Base-by-base conservation (phyloP, 2,113 vertebrate species). In the Ancistrus triradiatus region DNA sequence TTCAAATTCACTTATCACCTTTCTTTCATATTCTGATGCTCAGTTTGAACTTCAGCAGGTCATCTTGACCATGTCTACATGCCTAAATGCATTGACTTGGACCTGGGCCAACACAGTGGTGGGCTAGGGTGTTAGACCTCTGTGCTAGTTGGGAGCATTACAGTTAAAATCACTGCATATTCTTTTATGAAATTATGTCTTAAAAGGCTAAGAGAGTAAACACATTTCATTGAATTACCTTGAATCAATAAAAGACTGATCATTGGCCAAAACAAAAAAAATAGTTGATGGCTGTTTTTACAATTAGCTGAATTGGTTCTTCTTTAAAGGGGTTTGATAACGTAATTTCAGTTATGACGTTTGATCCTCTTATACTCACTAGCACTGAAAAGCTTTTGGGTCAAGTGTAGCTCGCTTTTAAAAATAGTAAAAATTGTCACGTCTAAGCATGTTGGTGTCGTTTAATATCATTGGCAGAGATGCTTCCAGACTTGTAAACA, bases 351-450 rank as follows among this genome's bases (percentile, higher is more conserved):
- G 78, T 70, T 75, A 74, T 85, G 81, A 80, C 70, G 59, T 85
- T 83, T 87, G 69, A 89, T 87, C 85, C 85, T 48, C 77, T 89
- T 88, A 87, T 79, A 68, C 61, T 70, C 70, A 73, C 78, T 69
- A 77, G 71, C 70, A 48, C 50, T 74, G 74, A 83, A 72, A 85
- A 84, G 82, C 78, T 81, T 72, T 66, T 46, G 74, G 70, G 79
- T 78, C 76, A 77, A 75, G 82, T 75, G 79, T 75, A 80, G 79
- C 65, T 78, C 75, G 74, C 63, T 84, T 85, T 83, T 83, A 86
- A 83, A 87, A 90, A 88, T 81, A 83, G 83, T 78, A 77, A 80
- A 84, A 83, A 84, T 84, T 76, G 84, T 84, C 75, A 76, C 74
- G 81, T 80, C 66, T 80, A 84, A 83, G 81, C 64, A 63, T 66